Evolutionary conservation across 1,140 invertebrate genomes (phyloP).

Genomic region (Drosophila tsacasi): DNA sequence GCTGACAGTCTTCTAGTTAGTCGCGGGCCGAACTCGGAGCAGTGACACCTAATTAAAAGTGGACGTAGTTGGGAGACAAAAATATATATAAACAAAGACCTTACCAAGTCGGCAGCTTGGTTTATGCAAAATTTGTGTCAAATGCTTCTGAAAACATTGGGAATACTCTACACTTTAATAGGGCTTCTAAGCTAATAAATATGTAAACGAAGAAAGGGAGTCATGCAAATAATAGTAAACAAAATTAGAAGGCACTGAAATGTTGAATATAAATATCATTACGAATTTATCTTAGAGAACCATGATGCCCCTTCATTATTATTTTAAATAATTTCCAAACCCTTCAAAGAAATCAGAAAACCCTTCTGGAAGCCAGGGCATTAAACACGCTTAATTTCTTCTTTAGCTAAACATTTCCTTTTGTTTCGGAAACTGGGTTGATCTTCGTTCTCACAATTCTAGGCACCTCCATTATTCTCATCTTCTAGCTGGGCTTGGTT

Average conservation of each 20-base stretch:
- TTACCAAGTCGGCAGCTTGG: conserved; percentile 3
- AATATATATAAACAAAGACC: conserved; percentile 10
- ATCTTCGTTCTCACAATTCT: conserved; percentile 63
- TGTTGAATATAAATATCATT: not conserved
- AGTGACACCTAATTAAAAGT: conserved; percentile 59
- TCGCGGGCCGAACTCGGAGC: conserved; percentile 12
- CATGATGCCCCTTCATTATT: not conserved
- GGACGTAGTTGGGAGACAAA: not conserved
- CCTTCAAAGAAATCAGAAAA: not conserved
- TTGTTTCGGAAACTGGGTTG: conserved; percentile 57
- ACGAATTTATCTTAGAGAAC: no score
- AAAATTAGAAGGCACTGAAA: no score
- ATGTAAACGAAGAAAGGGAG: not conserved
- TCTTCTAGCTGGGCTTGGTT: conserved; percentile 56
- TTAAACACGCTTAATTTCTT: conserved; percentile 5
- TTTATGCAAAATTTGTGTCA: conserved; percentile 8
- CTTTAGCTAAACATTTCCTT: conserved; percentile 28
- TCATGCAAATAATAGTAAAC: not conserved
- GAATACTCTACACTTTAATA: conserved; percentile 2
- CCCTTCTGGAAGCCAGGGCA: conserved; percentile 17
- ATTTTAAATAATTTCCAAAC: not conserved
- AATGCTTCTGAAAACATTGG: not conserved
- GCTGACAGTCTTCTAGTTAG: conserved; percentile 47
- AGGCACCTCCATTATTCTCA: conserved; percentile 30
- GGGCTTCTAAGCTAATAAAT: not conserved